Conservation (phyloP, 1,140 invertebrate species). For the Hyposmocoma kahamanoa region DNA sequence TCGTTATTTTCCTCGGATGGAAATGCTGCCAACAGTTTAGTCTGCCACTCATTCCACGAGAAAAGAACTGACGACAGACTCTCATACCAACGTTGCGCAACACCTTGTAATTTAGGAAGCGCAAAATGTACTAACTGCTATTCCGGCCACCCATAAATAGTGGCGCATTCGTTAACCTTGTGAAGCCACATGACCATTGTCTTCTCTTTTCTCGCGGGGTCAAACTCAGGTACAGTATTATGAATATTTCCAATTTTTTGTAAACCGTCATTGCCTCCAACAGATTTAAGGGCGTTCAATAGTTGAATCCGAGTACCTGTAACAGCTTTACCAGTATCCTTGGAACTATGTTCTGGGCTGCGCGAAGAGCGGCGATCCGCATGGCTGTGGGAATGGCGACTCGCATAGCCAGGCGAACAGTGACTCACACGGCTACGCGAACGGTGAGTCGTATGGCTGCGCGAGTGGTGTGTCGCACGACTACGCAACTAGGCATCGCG, state of each 20-base stretch:
- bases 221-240: not conserved
- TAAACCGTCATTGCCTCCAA: not conserved
- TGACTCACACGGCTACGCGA: constrained; percentile 23
- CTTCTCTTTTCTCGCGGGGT: not conserved
- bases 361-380: constrained; percentile 15
- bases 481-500: no score
- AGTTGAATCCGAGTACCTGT: not conserved
- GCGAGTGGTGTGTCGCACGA: constrained; percentile 14
- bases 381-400: not conserved
- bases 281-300: not conserved
- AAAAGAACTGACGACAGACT: constrained; percentile 21
- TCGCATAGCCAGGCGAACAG: no score
- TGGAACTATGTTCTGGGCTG: not conserved
- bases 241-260: not conserved
- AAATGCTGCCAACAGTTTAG: constrained; percentile 1
- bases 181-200: not conserved
- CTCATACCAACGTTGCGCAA: constrained; percentile 30
- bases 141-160: constrained; percentile 22
- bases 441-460: constrained; percentile 2
- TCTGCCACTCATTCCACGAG: constrained; percentile 8
- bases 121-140: constrained; percentile 20
- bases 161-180: constrained; percentile 17
- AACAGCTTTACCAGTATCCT: not conserved
- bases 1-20: constrained; percentile 9
- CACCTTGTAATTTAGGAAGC: constrained; percentile 19